These are phyloP conservation scores for Chesias legatella DNA, from an alignment of 2,888 invertebrate species.

Conservation along the genomic window DNA sequence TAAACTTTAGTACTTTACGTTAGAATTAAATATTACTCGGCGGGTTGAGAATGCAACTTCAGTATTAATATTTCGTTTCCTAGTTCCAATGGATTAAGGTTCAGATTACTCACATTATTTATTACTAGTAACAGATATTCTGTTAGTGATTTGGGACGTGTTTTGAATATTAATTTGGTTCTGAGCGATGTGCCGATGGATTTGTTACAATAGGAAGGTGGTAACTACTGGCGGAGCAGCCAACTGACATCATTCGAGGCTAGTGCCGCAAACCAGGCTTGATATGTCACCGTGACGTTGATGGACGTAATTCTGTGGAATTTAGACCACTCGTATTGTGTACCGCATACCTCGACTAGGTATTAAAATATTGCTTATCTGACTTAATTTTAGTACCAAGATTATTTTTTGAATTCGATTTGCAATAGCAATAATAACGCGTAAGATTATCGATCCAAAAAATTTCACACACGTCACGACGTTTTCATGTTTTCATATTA, in stretches of 20 bases:
- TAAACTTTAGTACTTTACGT: conserved; percentile 37
- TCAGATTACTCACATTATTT: conserved; percentile 12
- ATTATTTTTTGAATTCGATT: too few relatives aligned
- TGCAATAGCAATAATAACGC: too few relatives aligned
- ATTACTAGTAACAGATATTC: conserved; percentile 13
- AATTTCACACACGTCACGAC: too few relatives aligned
- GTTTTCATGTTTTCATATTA: too few relatives aligned
- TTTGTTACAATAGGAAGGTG: conserved; percentile 25
- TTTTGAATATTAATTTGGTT: conserved; percentile 23
- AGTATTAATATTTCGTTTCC: conserved; percentile 21
- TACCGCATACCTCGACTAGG: too few relatives aligned
- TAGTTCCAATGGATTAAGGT: conserved; percentile 22
- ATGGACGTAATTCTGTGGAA: conserved; percentile 4
- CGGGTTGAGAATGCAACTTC: conserved; percentile 30
- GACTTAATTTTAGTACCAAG: too few relatives aligned
- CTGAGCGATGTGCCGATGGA: conserved; percentile 18
- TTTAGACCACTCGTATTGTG: background rate
- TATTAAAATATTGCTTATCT: too few relatives aligned
- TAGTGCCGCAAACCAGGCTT: conserved; percentile 8
- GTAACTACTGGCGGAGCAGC: background rate
- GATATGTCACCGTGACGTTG: conserved; percentile 11
- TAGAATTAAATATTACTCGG: conserved; percentile 33
- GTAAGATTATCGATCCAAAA: too few relatives aligned
- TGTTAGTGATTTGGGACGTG: conserved; percentile 24
- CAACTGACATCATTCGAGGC: conserved; percentile 23